These are phyloP conservation scores for Tortricodes alternella DNA, from an alignment of 2,888 invertebrate genomes.

Conservation along the genomic window DNA sequence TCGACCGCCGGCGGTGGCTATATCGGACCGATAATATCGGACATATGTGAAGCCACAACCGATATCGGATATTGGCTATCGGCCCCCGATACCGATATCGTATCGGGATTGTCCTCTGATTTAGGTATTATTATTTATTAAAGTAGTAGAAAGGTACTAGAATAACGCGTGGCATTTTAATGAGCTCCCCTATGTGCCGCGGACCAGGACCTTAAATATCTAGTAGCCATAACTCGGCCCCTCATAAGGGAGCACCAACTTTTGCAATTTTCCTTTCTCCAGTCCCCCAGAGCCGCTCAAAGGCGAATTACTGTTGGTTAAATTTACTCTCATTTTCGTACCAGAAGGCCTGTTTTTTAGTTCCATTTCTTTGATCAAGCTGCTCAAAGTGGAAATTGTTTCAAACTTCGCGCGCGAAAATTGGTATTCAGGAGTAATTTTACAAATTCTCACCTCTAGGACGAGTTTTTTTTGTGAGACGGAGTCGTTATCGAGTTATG, in stretches of 20 bases:
- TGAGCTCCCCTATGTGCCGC: slow-evolving; percentile 22
- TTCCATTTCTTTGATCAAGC: slow-evolving; percentile 80
- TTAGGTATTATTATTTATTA: too few relatives aligned
- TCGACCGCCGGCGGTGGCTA: too few relatives aligned
- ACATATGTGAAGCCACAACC: too few relatives aligned
- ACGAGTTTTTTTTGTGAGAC: slow-evolving; percentile 35
- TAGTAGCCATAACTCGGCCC: slow-evolving; percentile 61
- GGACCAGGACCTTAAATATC: slow-evolving; percentile 51
- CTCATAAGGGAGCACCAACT: slow-evolving; percentile 77
- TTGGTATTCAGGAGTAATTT: slow-evolving; percentile 76
- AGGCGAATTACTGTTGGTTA: slow-evolving; percentile 79
- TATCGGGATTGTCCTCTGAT: too few relatives aligned
- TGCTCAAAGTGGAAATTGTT: slow-evolving; percentile 76
- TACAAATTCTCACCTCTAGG: slow-evolving; percentile 68
- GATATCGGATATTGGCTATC: too few relatives aligned
- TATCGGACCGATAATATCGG: too few relatives aligned
- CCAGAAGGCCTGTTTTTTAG: slow-evolving; percentile 71
- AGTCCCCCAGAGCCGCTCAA: slow-evolving; percentile 70
- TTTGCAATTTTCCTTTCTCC: slow-evolving; percentile 76
- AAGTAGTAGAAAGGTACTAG: too few relatives aligned
- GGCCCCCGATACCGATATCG: too few relatives aligned
- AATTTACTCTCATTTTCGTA: slow-evolving; percentile 76
- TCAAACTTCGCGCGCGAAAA: slow-evolving; percentile 67
- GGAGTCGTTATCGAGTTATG: slow-evolving; percentile 29
- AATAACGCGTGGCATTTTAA: slow-evolving; percentile 1